phyloP scores from a whole-genome alignment of 2,888 invertebrate genomes.

The Hyles lineata region DNA sequence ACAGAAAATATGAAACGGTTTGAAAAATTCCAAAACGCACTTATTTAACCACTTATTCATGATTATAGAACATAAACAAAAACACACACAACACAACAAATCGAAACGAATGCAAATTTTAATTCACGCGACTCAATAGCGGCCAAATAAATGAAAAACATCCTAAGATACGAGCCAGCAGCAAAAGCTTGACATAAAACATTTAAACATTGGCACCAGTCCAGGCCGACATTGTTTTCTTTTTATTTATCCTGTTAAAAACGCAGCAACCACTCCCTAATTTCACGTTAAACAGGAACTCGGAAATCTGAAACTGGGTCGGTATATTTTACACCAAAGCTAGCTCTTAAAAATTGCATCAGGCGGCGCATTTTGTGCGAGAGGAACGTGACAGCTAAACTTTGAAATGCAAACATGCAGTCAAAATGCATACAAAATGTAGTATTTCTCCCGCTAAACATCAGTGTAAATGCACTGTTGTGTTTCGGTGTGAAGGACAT shows the following conservation, averaged over 20 bases:
- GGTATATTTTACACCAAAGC: conserved; percentile 32
- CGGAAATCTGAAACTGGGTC: conserved; percentile 34
- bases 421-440: too few species aligned
- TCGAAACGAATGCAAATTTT: too few species aligned
- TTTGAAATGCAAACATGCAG: conserved; percentile 13
- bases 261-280: conserved; percentile 32
- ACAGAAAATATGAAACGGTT: too few species aligned
- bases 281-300: conserved; percentile 42
- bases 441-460: too few species aligned
- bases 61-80: too few species aligned
- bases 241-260: conserved; percentile 46
- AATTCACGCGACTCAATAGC: too few species aligned
- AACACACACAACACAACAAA: too few species aligned
- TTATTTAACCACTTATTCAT: too few species aligned
- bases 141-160: too few species aligned
- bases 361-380: conserved; percentile 40
- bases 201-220: conserved; percentile 45
- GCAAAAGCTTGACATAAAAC: conserved; percentile 35
- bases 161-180: background rate
- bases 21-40: too few species aligned
- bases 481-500: too few species aligned
- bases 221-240: conserved; percentile 51
- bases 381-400: conserved; percentile 30
- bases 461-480: too few species aligned
- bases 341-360: conserved; percentile 50